Evolutionary conservation across 2,113 vertebrate genomes (phyloP).

Genomic region (Centropus bengalensis): DNA sequence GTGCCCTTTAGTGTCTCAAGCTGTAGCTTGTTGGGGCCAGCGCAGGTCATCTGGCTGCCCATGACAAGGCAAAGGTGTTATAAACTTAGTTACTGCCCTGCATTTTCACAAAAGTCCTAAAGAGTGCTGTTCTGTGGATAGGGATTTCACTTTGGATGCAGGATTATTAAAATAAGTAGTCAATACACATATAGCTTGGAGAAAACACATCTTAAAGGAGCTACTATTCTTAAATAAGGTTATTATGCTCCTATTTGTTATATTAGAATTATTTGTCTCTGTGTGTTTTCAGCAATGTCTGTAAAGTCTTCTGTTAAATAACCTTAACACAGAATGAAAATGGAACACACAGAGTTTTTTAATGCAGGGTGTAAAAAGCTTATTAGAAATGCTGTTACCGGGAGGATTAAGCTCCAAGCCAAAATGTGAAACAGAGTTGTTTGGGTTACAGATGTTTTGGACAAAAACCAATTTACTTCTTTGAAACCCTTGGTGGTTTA

Average conservation of each 20-base stretch:
- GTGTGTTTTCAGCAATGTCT: neutral
- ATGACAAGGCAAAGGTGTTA: neutral
- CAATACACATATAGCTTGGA: neutral
- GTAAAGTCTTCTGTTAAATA: neutral
- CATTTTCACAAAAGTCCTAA: neutral
- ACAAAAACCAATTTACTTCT: neutral
- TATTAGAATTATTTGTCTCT: neutral
- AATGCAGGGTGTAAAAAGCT: neutral
- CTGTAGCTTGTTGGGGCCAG: accelerated
- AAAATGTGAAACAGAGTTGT: neutral
- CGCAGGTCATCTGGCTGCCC: neutral
- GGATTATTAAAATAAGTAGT: neutral
- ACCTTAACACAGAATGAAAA: neutral
- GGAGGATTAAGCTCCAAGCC: neutral
- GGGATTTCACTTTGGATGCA: neutral
- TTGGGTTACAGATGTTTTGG: neutral
- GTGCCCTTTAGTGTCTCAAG: neutral
- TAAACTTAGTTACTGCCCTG: neutral
- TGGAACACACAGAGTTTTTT: neutral
- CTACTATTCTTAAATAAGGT: neutral
- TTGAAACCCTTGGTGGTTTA: neutral
- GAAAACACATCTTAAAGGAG: neutral
- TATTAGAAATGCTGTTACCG: neutral
- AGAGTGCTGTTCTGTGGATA: neutral
- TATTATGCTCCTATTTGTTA: neutral